phyloP scores from a whole-genome alignment of 2,888 invertebrate genomes.

The Polyommatus iphigenia region DNA sequence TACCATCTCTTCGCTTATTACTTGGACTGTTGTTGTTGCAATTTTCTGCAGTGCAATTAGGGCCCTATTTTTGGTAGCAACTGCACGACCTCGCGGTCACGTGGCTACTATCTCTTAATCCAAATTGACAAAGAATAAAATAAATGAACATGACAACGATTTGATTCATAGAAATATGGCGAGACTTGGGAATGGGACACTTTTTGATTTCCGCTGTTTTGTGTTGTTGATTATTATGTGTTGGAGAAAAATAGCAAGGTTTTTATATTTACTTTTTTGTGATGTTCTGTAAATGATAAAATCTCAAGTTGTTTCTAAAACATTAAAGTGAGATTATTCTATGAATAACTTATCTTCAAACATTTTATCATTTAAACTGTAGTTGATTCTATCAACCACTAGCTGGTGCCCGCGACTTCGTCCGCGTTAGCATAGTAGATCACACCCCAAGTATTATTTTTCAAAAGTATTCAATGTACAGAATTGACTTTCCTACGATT shows the following conservation, averaged over 20 bases:
- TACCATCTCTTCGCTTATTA: slow-evolving; percentile 30
- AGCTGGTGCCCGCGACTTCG: too few relatives aligned
- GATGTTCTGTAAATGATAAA: too few relatives aligned
- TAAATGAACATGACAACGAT: slow-evolving; percentile 44
- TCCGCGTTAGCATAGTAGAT: too few relatives aligned
- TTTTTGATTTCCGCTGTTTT: background rate
- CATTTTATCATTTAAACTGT: too few relatives aligned
- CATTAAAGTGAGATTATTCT: too few relatives aligned
- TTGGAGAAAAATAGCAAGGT: background rate
- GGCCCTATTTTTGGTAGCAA: slow-evolving; percentile 74
- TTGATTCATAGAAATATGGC: background rate
- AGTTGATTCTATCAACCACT: too few relatives aligned
- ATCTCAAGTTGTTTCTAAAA: too few relatives aligned
- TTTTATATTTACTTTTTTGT: background rate
- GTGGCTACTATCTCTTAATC: slow-evolving; percentile 75
- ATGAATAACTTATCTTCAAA: too few relatives aligned
- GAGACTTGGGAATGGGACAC: background rate
- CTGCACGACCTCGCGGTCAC: slow-evolving; percentile 65
- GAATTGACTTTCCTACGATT: too few relatives aligned
- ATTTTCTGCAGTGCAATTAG: slow-evolving; percentile 71
- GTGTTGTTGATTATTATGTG: background rate
- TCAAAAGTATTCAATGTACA: too few relatives aligned
- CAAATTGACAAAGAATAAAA: slow-evolving; percentile 63
- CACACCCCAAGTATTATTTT: too few relatives aligned
- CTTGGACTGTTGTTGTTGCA: slow-evolving; percentile 60